Evolutionary conservation across 1,140 invertebrate genomes (phyloP).

Genomic region (Brachionus sp.): DNA sequence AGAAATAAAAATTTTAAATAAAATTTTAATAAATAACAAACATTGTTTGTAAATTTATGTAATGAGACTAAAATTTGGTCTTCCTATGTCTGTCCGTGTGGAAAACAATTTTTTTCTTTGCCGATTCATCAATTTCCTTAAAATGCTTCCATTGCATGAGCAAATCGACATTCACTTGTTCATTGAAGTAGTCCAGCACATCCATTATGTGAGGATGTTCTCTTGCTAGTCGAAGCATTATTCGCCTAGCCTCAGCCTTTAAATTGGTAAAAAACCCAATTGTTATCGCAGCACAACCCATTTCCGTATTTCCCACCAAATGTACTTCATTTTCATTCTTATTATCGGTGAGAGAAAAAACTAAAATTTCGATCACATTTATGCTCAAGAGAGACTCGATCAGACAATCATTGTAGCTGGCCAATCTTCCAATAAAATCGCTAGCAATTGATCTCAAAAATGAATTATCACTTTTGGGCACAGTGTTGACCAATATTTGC

Average conservation of each 20-base stretch:
- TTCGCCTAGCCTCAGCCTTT: constrained; percentile 14
- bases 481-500: background rate
- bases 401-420: background rate
- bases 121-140: background rate
- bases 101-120: background rate
- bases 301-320: background rate
- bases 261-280: constrained; percentile 27
- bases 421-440: background rate
- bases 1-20: background rate
- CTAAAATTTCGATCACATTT: background rate
- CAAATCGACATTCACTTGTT: background rate
- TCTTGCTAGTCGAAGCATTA: background rate
- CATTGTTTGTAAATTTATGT: background rate
- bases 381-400: constrained; percentile 5
- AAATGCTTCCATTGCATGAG: constrained; percentile 10
- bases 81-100: background rate
- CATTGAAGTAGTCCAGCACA: background rate
- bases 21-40: background rate
- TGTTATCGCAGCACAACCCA: background rate
- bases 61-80: background rate
- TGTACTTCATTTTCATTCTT: background rate
- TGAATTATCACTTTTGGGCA: background rate
- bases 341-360: background rate
- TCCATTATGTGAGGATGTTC: background rate
- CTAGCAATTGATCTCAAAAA: constrained; percentile 24